phyloP scores from a whole-genome alignment of 2,113 vertebrate genomes.

The Nothoprocta perdicaria region DNA sequence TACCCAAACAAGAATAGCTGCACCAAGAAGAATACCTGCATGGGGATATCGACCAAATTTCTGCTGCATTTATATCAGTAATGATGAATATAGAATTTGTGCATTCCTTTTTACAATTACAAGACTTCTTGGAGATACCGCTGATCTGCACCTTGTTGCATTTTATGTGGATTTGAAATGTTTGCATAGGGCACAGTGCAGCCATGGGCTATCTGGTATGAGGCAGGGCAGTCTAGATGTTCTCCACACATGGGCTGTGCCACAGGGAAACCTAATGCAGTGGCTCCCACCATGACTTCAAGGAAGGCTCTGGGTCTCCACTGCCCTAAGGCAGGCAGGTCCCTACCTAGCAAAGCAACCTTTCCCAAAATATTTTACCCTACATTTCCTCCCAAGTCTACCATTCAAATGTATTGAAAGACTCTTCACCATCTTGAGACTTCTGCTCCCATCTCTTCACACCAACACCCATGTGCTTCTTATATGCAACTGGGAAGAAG shows the following conservation, averaged over 20 bases:
- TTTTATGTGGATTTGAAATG: neutral
- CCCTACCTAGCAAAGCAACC: neutral
- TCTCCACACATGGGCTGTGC: neutral
- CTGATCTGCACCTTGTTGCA: neutral
- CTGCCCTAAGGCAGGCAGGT: neutral
- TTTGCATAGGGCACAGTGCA: neutral
- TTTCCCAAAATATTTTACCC: neutral
- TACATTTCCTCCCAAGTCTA: neutral
- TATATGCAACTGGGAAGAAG: neutral
- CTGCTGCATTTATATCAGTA: neutral
- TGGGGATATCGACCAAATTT: neutral
- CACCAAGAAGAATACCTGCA: neutral
- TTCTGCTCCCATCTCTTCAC: neutral
- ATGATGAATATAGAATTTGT: neutral
- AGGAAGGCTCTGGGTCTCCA: rapidly evolving
- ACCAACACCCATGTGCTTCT: neutral
- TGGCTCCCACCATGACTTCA: rapidly evolving
- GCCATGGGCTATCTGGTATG: neutral
- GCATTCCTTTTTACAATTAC: neutral
- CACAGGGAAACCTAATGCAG: rapidly evolving
- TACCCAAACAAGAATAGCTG: neutral
- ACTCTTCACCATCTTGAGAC: neutral
- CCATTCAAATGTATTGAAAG: neutral
- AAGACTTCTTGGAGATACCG: neutral
- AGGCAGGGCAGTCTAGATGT: neutral